Percentiles rank a stretch among this genome's conserved stretches.
These are phyloP conservation scores for Hemicrepidius hirtus DNA, from an alignment of 2,888 invertebrate genomes.

Conservation along the genomic window DNA sequence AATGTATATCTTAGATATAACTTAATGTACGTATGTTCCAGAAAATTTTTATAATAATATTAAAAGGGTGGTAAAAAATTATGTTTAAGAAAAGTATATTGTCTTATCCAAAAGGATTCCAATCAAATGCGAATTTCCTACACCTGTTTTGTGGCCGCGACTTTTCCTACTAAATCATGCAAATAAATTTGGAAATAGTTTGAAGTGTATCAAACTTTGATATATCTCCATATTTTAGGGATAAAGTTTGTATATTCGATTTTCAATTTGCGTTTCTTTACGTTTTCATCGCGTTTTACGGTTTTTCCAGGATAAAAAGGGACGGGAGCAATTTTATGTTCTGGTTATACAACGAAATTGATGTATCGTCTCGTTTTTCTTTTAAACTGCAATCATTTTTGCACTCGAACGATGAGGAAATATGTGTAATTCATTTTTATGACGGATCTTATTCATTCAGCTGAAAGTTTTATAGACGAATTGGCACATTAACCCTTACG, in stretches of 20 bases:
- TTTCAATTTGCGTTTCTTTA: neutral
- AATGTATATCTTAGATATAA: no score
- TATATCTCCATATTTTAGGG: constrained; percentile 38
- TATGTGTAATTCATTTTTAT: constrained; percentile 10
- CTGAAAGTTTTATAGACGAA: no score
- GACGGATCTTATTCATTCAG: constrained; percentile 1
- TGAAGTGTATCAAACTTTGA: constrained; percentile 36
- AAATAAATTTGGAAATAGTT: constrained; percentile 31
- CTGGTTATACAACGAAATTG: neutral
- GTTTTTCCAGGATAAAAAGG: neutral
- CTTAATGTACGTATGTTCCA: no score
- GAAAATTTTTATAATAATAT: no score
- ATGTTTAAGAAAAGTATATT: neutral
- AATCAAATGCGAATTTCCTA: constrained; percentile 9
- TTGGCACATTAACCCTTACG: no score
- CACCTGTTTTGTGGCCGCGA: constrained; percentile 9
- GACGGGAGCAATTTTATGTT: neutral
- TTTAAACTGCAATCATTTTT: constrained; percentile 34
- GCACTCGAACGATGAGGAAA: constrained; percentile 23
- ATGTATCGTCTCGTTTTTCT: constrained; percentile 24
- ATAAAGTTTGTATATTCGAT: constrained; percentile 24
- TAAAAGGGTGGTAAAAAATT: no score
- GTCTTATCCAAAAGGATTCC: neutral
- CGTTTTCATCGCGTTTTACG: neutral
- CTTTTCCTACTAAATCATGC: constrained; percentile 28